These are phyloP conservation scores for Sarcophaga caerulescens DNA, from an alignment of 2,888 invertebrate species.

Conservation along the genomic window DNA sequence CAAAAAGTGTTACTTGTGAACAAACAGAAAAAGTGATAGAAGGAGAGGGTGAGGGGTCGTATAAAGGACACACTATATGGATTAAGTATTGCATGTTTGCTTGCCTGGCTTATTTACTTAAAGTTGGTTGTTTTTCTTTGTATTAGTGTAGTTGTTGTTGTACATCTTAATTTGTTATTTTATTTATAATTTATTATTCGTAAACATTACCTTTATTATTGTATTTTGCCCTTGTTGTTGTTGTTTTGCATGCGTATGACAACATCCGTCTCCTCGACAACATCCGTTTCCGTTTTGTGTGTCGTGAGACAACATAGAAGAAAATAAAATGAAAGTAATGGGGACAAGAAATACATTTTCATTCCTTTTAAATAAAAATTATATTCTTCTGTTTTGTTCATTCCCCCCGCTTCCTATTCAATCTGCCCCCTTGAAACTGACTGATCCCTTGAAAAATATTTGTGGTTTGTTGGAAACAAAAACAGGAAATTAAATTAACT, in stretches of 20 bases:
- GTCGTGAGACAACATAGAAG: slow-evolving; percentile 17
- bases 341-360: slow-evolving; percentile 11
- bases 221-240: slow-evolving; percentile 3
- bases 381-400: neutral
- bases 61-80: too few species aligned
- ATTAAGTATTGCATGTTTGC: too few species aligned
- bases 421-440: too few species aligned
- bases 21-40: too few species aligned
- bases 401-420: neutral
- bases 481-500: slow-evolving; percentile 65
- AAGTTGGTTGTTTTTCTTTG: too few species aligned
- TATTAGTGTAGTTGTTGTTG: neutral
- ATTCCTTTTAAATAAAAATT: slow-evolving; percentile 30
- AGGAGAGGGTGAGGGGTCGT: too few species aligned
- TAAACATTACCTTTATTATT: neutral
- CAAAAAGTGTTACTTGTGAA: too few species aligned
- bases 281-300: slow-evolving; percentile 64
- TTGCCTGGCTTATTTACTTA: too few species aligned
- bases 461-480: slow-evolving; percentile 41
- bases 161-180: slow-evolving; percentile 34
- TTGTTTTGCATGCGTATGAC: slow-evolving; percentile 56
- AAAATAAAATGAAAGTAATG: neutral
- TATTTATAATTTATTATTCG: slow-evolving; percentile 56
- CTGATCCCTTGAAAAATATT: slow-evolving; percentile 9
- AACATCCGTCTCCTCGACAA: slow-evolving; percentile 67